These are phyloP conservation scores for Sesamia nonagrioides DNA, from an alignment of 1,140 invertebrate genomes.

Conservation along the genomic window DNA sequence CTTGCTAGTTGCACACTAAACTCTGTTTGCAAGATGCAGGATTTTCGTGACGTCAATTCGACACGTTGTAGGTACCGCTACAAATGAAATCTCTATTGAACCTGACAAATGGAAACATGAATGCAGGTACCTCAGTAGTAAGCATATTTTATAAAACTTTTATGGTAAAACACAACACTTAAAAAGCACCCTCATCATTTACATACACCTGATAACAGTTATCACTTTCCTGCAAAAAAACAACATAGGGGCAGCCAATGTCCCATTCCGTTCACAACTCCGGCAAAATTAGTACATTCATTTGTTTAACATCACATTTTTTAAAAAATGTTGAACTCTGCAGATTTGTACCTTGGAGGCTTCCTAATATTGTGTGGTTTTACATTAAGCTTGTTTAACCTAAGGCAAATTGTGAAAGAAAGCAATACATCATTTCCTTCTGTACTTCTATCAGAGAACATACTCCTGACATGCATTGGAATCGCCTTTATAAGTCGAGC, in stretches of 20 bases:
- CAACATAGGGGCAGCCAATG: slow-evolving; percentile 65
- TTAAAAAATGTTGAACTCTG: slow-evolving; percentile 67
- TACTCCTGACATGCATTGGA: slow-evolving; percentile 77
- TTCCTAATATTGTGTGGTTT: slow-evolving; percentile 80
- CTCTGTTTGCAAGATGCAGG: no score
- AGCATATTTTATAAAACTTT: not conserved
- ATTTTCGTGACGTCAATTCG: no score
- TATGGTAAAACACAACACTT: slow-evolving; percentile 19
- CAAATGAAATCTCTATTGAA: no score
- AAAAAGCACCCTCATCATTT: slow-evolving; percentile 79
- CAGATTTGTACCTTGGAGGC: slow-evolving; percentile 74
- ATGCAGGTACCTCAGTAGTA: not conserved
- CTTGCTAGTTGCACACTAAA: no score
- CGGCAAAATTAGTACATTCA: slow-evolving; percentile 22
- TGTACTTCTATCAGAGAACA: slow-evolving; percentile 79
- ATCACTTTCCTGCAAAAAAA: slow-evolving; percentile 59
- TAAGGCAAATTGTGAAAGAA: slow-evolving; percentile 68
- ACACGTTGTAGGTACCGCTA: no score
- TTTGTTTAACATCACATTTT: not conserved
- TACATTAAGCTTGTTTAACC: slow-evolving; percentile 72
- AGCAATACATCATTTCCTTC: slow-evolving; percentile 61
- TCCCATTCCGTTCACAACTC: slow-evolving; percentile 11
- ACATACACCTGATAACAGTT: slow-evolving; percentile 73
- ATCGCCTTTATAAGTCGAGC: slow-evolving; percentile 73
- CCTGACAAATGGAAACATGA: no score